Conservation (phyloP, 2,888 invertebrate species). For the Zhuqinia jingwanae region DNA sequence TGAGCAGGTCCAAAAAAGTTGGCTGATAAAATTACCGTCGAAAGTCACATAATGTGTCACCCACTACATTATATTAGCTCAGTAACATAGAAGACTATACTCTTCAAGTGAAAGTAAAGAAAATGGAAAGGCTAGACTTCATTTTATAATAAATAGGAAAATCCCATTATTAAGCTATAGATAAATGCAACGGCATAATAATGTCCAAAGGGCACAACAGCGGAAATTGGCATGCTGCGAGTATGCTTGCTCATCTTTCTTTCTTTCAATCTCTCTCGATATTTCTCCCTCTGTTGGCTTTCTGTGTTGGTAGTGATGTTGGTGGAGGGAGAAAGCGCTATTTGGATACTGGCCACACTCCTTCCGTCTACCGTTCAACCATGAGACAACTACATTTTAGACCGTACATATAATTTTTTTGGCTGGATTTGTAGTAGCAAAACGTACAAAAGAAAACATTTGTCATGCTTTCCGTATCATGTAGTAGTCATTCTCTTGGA, state of each 20-base stretch:
- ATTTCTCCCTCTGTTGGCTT: background rate
- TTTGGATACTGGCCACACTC: conserved; percentile 41
- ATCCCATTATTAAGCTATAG: conserved; percentile 29
- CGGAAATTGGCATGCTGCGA: conserved; percentile 30
- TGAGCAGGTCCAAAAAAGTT: background rate
- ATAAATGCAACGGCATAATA: background rate
- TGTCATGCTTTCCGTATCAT: conserved; percentile 49
- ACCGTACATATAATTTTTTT: conserved; percentile 30
- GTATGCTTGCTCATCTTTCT: background rate
- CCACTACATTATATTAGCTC: conserved; percentile 30
- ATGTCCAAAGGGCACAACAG: conserved; percentile 11
- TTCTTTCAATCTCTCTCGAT: no score
- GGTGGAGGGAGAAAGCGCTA: conserved; percentile 5
- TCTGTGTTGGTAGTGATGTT: background rate
- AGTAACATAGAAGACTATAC: no score
- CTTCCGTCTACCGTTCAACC: conserved; percentile 61
- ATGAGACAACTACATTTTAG: conserved; percentile 45
- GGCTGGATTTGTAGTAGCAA: conserved; percentile 17
- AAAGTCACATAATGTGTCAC: conserved; percentile 36
- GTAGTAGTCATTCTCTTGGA: conserved; percentile 8
- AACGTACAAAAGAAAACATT: conserved; percentile 21
- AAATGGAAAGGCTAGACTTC: no score
- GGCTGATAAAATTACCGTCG: conserved; percentile 12
- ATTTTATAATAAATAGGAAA: conserved; percentile 5
- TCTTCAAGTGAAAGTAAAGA: background rate